These are phyloP conservation scores for Halcyon leucocephala DNA, from an alignment of 2,797 vertebrate species.

Conservation along the genomic window DNA sequence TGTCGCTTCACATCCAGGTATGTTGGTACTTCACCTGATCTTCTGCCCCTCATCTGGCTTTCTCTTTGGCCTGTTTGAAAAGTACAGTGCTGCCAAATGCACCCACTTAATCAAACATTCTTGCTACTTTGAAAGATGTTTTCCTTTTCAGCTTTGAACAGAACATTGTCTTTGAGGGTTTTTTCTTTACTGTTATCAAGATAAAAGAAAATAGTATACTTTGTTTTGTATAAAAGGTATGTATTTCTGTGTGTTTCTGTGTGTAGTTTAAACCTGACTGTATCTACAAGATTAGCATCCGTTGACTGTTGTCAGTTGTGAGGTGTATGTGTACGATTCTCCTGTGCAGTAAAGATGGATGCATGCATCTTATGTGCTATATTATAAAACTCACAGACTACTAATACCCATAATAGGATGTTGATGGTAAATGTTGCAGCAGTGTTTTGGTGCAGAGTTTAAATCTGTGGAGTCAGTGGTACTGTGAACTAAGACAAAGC, in stretches of 20 bases:
- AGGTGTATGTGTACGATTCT: neutral
- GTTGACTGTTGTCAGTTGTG: slow-evolving; percentile 6
- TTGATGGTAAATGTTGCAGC: neutral
- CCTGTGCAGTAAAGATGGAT: neutral
- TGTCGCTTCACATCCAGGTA: slow-evolving; percentile 95
- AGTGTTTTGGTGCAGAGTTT: neutral
- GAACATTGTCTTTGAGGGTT: slow-evolving; percentile 39
- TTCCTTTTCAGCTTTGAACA: slow-evolving; percentile 64
- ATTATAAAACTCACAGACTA: neutral
- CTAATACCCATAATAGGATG: neutral
- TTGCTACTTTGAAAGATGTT: slow-evolving; percentile 51
- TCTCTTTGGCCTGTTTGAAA: neutral
- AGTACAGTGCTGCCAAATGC: neutral
- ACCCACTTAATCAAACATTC: neutral
- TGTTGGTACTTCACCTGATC: neutral
- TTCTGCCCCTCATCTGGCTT: neutral
- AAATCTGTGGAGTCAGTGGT: neutral
- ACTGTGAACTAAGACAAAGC: neutral
- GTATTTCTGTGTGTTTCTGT: slow-evolving; percentile 22
- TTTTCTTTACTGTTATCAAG: slow-evolving; percentile 63
- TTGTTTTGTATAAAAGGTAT: slow-evolving; percentile 47
- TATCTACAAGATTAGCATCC: neutral
- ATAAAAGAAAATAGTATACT: slow-evolving; percentile 47
- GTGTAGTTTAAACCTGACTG: neutral
- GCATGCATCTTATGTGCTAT: neutral